phyloP scores from a whole-genome alignment of 2,888 invertebrate species.

The Stegana nigrithorax region DNA sequence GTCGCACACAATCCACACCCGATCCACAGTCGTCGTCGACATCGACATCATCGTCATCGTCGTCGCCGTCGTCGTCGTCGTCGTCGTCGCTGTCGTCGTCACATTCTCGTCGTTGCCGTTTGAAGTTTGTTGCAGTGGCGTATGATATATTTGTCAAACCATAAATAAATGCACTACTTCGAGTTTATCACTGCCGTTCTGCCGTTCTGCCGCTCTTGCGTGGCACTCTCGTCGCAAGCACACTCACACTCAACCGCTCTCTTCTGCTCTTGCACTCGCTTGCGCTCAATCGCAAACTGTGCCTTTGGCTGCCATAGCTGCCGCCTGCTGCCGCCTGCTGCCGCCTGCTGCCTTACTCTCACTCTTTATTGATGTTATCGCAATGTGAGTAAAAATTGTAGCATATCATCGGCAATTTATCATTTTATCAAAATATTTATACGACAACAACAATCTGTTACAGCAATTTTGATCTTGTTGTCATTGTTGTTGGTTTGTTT shows the following conservation, averaged over 20 bases:
- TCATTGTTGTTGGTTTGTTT: too few relatives aligned
- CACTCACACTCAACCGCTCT: too few relatives aligned
- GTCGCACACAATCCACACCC: background rate
- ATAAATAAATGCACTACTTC: background rate
- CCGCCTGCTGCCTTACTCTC: background rate
- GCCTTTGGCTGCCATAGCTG: too few relatives aligned
- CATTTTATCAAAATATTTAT: conserved; percentile 1
- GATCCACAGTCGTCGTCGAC: background rate
- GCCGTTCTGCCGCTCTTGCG: too few relatives aligned
- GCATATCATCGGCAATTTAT: background rate
- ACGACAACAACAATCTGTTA: background rate
- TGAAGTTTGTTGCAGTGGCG: too few relatives aligned
- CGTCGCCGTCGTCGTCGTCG: background rate
- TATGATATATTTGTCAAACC: background rate
- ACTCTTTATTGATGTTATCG: background rate
- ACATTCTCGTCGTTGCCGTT: too few relatives aligned
- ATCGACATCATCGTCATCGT: background rate
- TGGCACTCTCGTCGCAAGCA: too few relatives aligned
- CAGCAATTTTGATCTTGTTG: too few relatives aligned
- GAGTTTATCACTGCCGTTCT: background rate
- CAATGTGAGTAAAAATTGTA: background rate
- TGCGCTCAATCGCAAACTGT: too few relatives aligned
- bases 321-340: background rate
- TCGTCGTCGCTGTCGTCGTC: background rate
- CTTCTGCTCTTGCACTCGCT: too few relatives aligned